phyloP scores from a whole-genome alignment of 2,797 vertebrate species.

The Myiotriccus ornatus region DNA sequence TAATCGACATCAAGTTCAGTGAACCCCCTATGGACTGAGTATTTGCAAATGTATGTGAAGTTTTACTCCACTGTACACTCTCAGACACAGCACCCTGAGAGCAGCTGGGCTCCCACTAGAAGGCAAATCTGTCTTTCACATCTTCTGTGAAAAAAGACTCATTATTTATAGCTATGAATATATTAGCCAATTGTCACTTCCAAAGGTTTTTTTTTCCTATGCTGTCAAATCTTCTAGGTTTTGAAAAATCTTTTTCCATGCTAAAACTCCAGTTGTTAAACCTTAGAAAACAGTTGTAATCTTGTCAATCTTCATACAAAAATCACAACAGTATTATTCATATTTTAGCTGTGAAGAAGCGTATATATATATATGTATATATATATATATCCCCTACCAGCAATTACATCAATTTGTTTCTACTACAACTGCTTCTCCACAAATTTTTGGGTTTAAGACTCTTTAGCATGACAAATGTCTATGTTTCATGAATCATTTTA shows the following conservation, averaged over 20 bases:
- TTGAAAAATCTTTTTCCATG: background rate
- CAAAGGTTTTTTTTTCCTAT: background rate
- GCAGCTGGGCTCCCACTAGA: background rate
- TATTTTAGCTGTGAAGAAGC: background rate
- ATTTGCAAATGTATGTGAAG: background rate
- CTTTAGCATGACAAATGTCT: background rate
- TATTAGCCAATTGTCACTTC: background rate
- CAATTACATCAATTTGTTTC: background rate
- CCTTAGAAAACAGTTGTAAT: background rate
- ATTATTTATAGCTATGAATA: background rate
- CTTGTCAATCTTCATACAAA: background rate
- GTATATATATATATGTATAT: background rate
- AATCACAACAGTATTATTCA: background rate
- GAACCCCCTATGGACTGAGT: background rate
- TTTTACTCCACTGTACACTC: background rate
- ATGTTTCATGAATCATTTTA: background rate
- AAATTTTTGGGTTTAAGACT: background rate
- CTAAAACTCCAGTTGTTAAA: background rate
- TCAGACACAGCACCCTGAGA: background rate
- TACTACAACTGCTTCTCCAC: background rate
- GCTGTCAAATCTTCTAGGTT: background rate
- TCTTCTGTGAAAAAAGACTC: background rate
- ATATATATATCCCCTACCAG: background rate
- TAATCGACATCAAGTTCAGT: background rate
- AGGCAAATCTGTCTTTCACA: background rate